These are phyloP conservation scores for Pheosia gnoma DNA, from an alignment of 2,888 invertebrate genomes.

Conservation along the genomic window DNA sequence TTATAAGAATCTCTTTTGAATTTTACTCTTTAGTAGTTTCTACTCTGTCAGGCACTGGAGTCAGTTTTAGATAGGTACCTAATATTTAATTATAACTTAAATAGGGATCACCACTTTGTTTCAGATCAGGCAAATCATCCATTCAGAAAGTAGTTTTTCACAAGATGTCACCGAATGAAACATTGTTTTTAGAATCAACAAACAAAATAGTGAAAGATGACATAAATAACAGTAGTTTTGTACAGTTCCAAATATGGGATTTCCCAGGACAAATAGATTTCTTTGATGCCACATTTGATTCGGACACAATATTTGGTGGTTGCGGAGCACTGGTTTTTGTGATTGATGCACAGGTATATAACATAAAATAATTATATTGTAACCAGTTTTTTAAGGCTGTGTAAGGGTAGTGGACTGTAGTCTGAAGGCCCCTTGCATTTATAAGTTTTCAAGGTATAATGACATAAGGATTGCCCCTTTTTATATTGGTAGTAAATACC, in stretches of 20 bases:
- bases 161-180: slow-evolving; percentile 99
- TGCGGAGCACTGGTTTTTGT: slow-evolving; percentile 99
- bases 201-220: slow-evolving; percentile 99
- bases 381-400: too few relatives aligned
- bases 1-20: slow-evolving; percentile 6
- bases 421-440: too few relatives aligned
- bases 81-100: too few relatives aligned
- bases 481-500: too few relatives aligned
- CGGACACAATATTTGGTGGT: slow-evolving; percentile 97
- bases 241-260: slow-evolving; percentile 99
- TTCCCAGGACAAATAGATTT: slow-evolving; percentile 99
- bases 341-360: slow-evolving; percentile 95
- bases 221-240: slow-evolving; percentile 97
- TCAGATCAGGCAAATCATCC: slow-evolving; percentile 98
- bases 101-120: slow-evolving; percentile 46
- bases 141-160: slow-evolving; percentile 99
- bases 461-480: too few relatives aligned
- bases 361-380: too few relatives aligned
- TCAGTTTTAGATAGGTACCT: too few relatives aligned
- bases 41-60: too few relatives aligned
- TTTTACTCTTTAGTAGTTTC: too few relatives aligned
- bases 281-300: slow-evolving; percentile 97
- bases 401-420: too few relatives aligned
- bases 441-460: too few relatives aligned
- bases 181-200: slow-evolving; percentile 98